Base-by-base conservation (phyloP, 37 sponge, comb jelly and placozoan genomes). In the Oopsacas minuta region DNA sequence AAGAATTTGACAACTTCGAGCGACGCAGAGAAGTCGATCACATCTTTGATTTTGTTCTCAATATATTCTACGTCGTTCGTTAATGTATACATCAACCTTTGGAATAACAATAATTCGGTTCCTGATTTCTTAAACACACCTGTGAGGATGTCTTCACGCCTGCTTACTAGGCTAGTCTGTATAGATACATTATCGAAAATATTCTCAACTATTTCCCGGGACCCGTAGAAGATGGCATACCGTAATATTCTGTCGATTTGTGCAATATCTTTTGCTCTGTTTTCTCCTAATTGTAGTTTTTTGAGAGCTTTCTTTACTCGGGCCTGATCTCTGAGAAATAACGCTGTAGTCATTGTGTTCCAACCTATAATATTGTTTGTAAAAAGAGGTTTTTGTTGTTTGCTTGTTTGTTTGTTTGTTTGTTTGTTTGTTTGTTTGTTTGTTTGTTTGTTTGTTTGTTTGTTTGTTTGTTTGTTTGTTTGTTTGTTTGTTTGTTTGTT, bases 281-380 rank as follows among this genome's bases (percentile, higher is more conserved):
- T 61, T 17, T 17, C 49, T 42, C 49, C 49, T n/a, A n/a, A n/a
- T n/a, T n/a, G n/a, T 46, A 12, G 51, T 12, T 3, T 61, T 3
- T 61, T 34, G 28, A 61, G 75, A 25, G 75, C 75, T n/a, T 34
- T 10, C 22, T 34, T 61, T 5, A 61, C 75, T 61, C 75, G 7
- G 30, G 5, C 7, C 30, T 61, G 75, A 34, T 61, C 75, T 12
- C 22, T 25, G 28, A 61, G 75, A 34, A 61, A 61, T 10, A 61
- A n/a, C 7, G 75, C 75, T 25, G 75, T 61, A 3, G 75, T 61
- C 75, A 61, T 61, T 12, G 75, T 61, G 75, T 61, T 61, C 75
- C 75, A 61, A 10, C 75, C 75, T 61, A 61, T 25, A 61, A 61
- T 10, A 61, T 25, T n/a, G 22, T 61, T 17, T 17, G 49, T 15